Percentiles rank a stretch among this genome's conserved stretches.
These are phyloP conservation scores for Empidonax alnorum DNA, from an alignment of 2,113 vertebrate genomes.

Conservation along the genomic window DNA sequence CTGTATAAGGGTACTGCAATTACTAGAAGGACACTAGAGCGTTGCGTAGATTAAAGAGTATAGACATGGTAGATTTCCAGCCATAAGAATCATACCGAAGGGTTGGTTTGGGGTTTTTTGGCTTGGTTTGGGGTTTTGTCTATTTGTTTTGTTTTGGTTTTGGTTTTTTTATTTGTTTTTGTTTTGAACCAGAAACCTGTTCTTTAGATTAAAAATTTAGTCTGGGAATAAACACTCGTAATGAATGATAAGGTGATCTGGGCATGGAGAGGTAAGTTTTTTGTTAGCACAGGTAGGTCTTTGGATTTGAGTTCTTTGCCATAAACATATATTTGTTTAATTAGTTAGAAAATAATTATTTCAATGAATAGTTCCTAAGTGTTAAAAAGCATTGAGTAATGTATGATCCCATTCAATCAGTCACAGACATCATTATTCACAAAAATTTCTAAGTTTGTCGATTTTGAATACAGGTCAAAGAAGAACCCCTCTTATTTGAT, in stretches of 20 bases:
- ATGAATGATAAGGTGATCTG: neutral
- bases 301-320: neutral
- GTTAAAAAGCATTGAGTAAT: neutral
- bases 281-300: neutral
- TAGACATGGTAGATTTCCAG: neutral
- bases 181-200: neutral
- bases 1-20: neutral
- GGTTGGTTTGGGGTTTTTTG: neutral
- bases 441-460: neutral
- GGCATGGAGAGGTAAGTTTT: neutral
- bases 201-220: neutral
- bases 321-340: neutral
- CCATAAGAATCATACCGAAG: neutral
- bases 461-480: neutral
- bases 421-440: neutral
- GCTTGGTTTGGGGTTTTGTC: neutral
- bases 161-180: neutral
- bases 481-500: neutral
- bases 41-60: neutral
- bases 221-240: neutral
- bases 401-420: neutral
- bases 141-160: too few species aligned
- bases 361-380: neutral
- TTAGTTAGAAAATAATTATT: neutral
- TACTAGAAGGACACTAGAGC: neutral